A percentile compares a stretch with the other conserved stretches of the same genome.
phyloP scores from a whole-genome alignment of 2,113 vertebrate genomes.

The Hyaena hyaena region DNA sequence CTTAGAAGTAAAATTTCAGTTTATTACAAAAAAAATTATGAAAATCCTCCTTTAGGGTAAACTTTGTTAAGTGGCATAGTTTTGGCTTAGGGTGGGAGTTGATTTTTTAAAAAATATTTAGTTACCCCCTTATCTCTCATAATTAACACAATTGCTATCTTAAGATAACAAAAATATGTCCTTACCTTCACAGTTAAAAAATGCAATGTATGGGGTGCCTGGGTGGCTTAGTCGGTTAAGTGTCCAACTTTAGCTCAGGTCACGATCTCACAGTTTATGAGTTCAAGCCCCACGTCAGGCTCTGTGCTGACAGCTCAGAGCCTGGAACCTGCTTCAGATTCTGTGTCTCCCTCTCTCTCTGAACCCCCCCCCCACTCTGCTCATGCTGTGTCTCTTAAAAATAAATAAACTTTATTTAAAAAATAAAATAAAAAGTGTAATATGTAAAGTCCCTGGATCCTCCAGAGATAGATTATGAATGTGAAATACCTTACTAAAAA shows the following conservation, averaged over 20 bases:
- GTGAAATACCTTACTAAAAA: neutral
- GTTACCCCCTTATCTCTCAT: neutral
- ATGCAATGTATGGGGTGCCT: neutral
- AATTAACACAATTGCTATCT: neutral
- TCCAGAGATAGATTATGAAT: neutral
- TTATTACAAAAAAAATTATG: neutral
- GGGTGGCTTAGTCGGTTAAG: too few species aligned
- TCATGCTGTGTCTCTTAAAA: too few species aligned
- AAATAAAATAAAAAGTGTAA: neutral
- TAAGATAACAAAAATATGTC: constrained; percentile 7
- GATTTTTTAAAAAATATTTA: neutral
- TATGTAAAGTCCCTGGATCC: neutral
- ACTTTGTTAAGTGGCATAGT: neutral
- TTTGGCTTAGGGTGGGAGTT: neutral
- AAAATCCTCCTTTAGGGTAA: neutral
- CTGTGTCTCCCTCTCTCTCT: too few species aligned
- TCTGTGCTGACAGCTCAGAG: too few species aligned
- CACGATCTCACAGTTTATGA: too few species aligned
- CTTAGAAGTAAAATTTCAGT: constrained; percentile 11
- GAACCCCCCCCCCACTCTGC: too few species aligned
- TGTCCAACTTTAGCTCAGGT: too few species aligned
- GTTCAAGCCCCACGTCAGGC: too few species aligned
- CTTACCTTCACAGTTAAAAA: constrained; percentile 17
- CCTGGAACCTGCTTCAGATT: too few species aligned
- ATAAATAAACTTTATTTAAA: too few species aligned